Evolutionary conservation across 2,888 invertebrate species (phyloP).

Genomic region (Chaetogeoica ovagalla): DNA sequence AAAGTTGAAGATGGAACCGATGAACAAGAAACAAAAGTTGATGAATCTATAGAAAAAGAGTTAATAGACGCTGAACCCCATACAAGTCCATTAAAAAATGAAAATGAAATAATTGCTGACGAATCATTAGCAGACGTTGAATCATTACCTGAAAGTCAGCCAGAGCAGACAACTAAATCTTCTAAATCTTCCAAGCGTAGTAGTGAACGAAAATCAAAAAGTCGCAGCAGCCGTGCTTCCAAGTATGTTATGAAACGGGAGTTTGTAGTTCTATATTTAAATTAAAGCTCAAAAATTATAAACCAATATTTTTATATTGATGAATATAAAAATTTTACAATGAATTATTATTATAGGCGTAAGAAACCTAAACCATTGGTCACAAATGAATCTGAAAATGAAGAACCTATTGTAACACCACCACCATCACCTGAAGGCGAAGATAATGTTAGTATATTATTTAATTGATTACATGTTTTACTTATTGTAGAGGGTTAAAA

Average conservation of each 20-base stretch:
- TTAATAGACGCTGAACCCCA: slow-evolving; percentile 23
- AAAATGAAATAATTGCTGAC: slow-evolving; percentile 35
- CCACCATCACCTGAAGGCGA: slow-evolving; percentile 71
- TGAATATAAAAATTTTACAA: neutral
- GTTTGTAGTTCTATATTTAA: neutral
- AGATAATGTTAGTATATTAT: slow-evolving; percentile 56
- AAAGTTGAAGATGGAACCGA: slow-evolving; percentile 11
- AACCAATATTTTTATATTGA: no score
- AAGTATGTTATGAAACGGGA: slow-evolving; percentile 21
- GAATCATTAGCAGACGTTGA: slow-evolving; percentile 45
- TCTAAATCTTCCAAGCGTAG: slow-evolving; percentile 40
- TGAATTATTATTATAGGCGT: slow-evolving; percentile 1
- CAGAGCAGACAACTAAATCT: slow-evolving; percentile 32
- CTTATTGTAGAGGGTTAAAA: no score
- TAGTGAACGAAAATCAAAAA: slow-evolving; percentile 43
- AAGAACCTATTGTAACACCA: slow-evolving; percentile 53
- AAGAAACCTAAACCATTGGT: slow-evolving; percentile 39
- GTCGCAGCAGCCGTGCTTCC: slow-evolving; percentile 45
- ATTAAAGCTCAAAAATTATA: neutral
- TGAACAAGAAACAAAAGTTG: slow-evolving; percentile 27
- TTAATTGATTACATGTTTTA: no score
- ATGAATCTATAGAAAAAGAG: slow-evolving; percentile 10
- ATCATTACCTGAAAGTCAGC: slow-evolving; percentile 46
- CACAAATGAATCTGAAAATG: slow-evolving; percentile 55
- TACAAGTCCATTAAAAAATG: slow-evolving; percentile 10